phyloP scores from a whole-genome alignment of 1,140 invertebrate species.

The Anadara kagoshimensis region DNA sequence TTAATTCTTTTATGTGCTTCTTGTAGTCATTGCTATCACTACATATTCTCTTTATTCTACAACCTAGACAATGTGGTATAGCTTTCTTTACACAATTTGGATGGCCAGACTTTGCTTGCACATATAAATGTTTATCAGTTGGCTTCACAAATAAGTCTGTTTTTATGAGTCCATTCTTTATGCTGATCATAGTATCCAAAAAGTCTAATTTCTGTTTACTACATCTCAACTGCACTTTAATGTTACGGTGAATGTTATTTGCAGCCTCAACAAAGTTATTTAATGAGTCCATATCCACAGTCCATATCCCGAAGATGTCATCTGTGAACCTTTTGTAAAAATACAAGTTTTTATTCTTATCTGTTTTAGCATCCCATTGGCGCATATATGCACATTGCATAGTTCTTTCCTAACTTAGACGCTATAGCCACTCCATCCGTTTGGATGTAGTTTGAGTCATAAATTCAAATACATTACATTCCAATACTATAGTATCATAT shows the following conservation, averaged over 20 bases:
- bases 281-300: background rate
- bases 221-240: slow-evolving; percentile 2
- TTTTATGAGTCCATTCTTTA: background rate
- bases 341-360: background rate
- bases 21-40: background rate
- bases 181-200: background rate
- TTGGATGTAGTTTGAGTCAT: no score
- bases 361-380: background rate
- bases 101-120: background rate
- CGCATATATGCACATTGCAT: slow-evolving; percentile 7
- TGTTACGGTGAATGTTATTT: slow-evolving; percentile 4
- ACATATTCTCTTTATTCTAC: background rate
- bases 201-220: background rate
- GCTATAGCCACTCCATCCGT: background rate
- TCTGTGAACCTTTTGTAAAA: background rate
- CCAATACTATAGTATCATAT: no score
- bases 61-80: slow-evolving; percentile 9
- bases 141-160: background rate
- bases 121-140: slow-evolving; percentile 2
- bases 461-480: no score
- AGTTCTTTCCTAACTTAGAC: slow-evolving; percentile 8
- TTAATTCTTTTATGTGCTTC: background rate
- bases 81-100: background rate
- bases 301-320: slow-evolving; percentile 8
- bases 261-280: background rate